Conservation (phyloP, 2,888 invertebrate species). For the Cacoxenus indagator region DNA sequence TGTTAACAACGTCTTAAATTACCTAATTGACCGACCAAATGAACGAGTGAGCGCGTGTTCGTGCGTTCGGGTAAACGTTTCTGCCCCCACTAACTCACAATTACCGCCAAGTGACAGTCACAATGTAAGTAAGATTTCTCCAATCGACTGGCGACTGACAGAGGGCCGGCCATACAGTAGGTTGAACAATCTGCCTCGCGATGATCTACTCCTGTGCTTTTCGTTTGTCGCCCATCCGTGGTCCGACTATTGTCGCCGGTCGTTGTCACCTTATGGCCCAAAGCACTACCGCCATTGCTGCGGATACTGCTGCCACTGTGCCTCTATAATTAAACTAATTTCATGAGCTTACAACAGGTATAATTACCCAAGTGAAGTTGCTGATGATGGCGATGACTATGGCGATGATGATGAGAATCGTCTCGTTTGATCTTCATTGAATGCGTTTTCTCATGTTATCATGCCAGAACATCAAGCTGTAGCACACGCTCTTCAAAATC, state of each 20-base stretch:
- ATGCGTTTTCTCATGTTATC: conserved; percentile 15
- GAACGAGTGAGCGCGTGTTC: background rate
- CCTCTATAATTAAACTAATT: conserved; percentile 61
- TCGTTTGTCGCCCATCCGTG: no score
- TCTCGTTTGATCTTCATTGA: conserved; percentile 50
- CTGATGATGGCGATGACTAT: background rate
- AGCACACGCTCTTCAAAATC: background rate
- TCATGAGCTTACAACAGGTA: background rate
- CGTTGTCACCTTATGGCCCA: conserved; percentile 61
- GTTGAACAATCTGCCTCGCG: no score
- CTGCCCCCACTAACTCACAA: no score
- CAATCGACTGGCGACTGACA: no score
- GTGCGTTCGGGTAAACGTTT: background rate
- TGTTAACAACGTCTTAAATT: conserved; percentile 15
- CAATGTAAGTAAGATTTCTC: no score
- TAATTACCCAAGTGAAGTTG: background rate
- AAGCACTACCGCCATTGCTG: conserved; percentile 27
- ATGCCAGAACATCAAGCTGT: background rate
- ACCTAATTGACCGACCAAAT: conserved; percentile 3
- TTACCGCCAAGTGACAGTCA: no score
- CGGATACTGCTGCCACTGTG: background rate
- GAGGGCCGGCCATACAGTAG: no score
- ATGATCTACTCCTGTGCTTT: no score
- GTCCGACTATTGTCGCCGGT: conserved; percentile 38
- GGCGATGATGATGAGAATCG: background rate